These are phyloP conservation scores for Ormia ochracea DNA, from an alignment of 2,888 invertebrate species.

Conservation along the genomic window DNA sequence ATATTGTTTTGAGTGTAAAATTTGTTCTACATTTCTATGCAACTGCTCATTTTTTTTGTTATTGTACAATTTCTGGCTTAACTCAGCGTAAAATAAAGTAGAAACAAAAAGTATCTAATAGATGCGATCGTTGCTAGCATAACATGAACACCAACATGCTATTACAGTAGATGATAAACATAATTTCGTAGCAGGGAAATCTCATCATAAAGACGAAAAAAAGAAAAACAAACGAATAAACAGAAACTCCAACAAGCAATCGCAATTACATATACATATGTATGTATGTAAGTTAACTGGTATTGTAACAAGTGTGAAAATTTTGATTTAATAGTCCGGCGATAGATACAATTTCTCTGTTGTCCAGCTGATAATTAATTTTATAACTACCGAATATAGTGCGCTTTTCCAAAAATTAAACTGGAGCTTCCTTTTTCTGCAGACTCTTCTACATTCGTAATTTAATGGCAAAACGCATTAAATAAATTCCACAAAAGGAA, in stretches of 20 bases:
- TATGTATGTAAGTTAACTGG: too few species aligned
- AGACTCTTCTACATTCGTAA: too few species aligned
- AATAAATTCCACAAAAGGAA: too few species aligned
- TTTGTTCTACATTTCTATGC: neutral
- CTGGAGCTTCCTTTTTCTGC: too few species aligned
- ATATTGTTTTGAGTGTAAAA: neutral
- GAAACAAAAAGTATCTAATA: neutral
- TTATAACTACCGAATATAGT: too few species aligned
- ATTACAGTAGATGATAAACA: neutral
- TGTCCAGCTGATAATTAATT: too few species aligned
- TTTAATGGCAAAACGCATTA: too few species aligned
- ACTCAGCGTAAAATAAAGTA: neutral
- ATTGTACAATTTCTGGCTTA: neutral
- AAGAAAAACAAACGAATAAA: neutral
- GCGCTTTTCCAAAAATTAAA: too few species aligned
- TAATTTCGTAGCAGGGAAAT: slow-evolving; percentile 8
- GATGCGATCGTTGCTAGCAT: neutral
- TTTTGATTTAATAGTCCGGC: neutral
- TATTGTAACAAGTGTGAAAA: neutral
- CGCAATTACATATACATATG: too few species aligned
- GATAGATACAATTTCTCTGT: neutral
- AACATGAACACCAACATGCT: neutral
- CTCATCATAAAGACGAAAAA: neutral
- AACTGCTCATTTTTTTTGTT: neutral
- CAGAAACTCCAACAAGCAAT: neutral